A percentile compares a stretch with the other conserved stretches of the same genome.
Evolutionary conservation across 2,797 vertebrate genomes (phyloP).

Genomic region (Pristis pectinata): DNA sequence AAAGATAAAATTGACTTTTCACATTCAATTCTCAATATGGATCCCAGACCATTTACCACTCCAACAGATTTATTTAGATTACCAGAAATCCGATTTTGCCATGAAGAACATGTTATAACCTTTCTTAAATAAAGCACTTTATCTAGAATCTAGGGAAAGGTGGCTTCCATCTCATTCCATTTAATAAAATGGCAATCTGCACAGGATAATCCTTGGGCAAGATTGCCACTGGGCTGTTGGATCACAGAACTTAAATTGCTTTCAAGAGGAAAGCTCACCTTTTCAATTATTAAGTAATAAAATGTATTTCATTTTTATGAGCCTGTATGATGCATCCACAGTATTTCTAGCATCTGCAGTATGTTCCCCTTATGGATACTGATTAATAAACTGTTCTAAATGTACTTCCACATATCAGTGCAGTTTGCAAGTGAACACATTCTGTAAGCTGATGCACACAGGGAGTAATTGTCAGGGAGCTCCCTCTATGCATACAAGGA

Average conservation of each 20-base stretch:
- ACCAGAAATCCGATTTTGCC: not conserved
- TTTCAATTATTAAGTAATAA: not conserved
- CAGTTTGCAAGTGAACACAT: not conserved
- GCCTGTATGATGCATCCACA: not conserved
- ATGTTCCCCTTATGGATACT: not conserved
- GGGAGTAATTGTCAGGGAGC: not conserved
- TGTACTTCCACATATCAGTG: not conserved
- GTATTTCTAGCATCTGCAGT: too few species aligned
- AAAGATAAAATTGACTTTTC: not conserved
- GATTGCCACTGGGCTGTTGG: not conserved
- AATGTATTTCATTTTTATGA: not conserved
- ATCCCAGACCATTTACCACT: not conserved
- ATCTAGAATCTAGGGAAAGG: not conserved
- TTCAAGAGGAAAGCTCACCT: not conserved
- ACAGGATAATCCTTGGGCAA: not conserved
- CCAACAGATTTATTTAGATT: conserved; percentile 1
- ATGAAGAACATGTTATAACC: not conserved
- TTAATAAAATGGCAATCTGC: not conserved
- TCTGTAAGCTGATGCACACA: not conserved
- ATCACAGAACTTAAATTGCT: not conserved
- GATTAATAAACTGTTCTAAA: not conserved
- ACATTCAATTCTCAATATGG: not conserved
- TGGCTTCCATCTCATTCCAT: not conserved
- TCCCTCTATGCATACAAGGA: not conserved
- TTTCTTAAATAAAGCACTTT: not conserved